A percentile compares a stretch with the other conserved stretches of the same genome.
Conservation (phyloP, 2,888 invertebrate species). For the Psococerastis gibbosa region DNA sequence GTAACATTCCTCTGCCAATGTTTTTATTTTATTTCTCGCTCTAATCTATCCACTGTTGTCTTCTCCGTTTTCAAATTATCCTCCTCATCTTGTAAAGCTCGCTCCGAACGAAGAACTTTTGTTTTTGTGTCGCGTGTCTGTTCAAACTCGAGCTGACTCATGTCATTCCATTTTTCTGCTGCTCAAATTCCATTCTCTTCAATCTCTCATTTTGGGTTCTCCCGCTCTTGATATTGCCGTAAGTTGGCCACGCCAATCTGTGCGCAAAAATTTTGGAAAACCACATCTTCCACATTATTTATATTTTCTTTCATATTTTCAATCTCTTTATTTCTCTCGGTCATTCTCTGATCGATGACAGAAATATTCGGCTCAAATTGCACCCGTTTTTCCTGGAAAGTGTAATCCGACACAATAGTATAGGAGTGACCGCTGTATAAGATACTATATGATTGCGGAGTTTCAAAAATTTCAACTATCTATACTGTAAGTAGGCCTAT, state of each 20-base stretch:
- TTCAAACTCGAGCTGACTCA: constrained; percentile 93
- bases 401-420: too few relatives aligned
- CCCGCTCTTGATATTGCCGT: constrained; percentile 94
- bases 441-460: too few relatives aligned
- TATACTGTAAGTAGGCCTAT: too few relatives aligned
- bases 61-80: constrained; percentile 71
- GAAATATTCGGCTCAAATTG: constrained; percentile 43
- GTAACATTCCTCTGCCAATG: constrained; percentile 2
- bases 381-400: constrained; percentile 45
- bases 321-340: constrained; percentile 56
- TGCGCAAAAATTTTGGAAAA: constrained; percentile 83
- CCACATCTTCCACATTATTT: constrained; percentile 92
- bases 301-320: constrained; percentile 85
- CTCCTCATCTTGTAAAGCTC: constrained; percentile 79
- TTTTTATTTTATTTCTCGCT: neutral
- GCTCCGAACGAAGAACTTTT: constrained; percentile 89
- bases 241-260: constrained; percentile 94
- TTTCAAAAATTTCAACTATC: too few relatives aligned
- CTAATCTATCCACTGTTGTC: constrained; percentile 59
- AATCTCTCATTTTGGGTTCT: constrained; percentile 90
- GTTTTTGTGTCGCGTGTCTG: constrained; percentile 83
- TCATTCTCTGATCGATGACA: constrained; percentile 39
- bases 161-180: constrained; percentile 82
- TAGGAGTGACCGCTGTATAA: too few relatives aligned
- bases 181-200: constrained; percentile 90